Conservation (phyloP, 2,888 invertebrate species). For the Leptopterna dolabrata region DNA sequence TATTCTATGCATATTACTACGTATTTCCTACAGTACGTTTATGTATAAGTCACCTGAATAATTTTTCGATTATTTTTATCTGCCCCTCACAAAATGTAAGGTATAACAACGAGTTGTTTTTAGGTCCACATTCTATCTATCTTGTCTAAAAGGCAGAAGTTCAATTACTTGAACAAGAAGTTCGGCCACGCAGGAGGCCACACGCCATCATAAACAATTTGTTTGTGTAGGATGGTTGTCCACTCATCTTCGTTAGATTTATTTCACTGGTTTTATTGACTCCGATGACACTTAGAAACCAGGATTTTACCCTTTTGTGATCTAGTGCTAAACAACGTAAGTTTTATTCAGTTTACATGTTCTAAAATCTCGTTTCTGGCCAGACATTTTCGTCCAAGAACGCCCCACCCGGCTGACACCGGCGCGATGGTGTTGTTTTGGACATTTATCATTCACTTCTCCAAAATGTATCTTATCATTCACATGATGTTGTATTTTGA, state of each 20-base stretch:
- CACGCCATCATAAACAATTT: constrained; percentile 1
- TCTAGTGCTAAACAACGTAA: not conserved
- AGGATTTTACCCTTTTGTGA: not conserved
- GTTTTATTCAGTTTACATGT: not conserved
- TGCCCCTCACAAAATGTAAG: too few relatives aligned
- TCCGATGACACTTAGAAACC: not conserved
- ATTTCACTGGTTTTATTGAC: not conserved
- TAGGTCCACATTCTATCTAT: too few relatives aligned
- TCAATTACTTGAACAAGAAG: not conserved
- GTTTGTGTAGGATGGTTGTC: not conserved
- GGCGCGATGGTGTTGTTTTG: not conserved
- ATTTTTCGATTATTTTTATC: too few relatives aligned
- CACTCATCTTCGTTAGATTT: not conserved
- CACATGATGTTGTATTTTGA: not conserved
- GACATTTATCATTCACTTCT: not conserved
- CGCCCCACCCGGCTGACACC: constrained; percentile 2
- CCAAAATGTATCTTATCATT: not conserved
- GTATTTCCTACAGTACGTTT: too few relatives aligned
- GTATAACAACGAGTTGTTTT: too few relatives aligned
- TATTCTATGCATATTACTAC: too few relatives aligned
- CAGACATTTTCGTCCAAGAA: not conserved
- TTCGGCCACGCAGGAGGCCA: constrained; percentile 13
- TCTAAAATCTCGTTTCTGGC: not conserved
- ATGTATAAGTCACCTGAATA: too few relatives aligned
- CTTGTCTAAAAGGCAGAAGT: too few relatives aligned